A percentile compares a stretch with the other conserved stretches of the same genome.
Evolutionary conservation across 2,797 vertebrate species (phyloP).

Genomic region (Mallotus villosus): DNA sequence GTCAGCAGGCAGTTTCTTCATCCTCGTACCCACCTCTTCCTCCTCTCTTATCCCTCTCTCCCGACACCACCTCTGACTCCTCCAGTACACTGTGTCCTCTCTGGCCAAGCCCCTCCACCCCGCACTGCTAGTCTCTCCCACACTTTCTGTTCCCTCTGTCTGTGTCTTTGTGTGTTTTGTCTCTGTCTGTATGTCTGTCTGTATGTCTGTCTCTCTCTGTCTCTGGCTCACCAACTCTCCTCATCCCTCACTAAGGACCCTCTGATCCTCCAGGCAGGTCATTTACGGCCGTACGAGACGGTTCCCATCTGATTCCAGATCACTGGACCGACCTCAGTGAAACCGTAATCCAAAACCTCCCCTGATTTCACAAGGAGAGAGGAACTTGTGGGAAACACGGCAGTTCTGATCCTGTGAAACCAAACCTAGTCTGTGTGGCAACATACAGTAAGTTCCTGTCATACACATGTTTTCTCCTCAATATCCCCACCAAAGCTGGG

Average conservation of each 20-base stretch:
- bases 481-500: background rate
- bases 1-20: conserved; percentile 61
- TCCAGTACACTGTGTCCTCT: conserved; percentile 57
- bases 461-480: background rate
- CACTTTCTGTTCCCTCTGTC: background rate
- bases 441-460: too few species aligned
- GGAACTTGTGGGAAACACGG: background rate
- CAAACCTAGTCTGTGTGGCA: too few species aligned
- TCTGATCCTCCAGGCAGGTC: background rate
- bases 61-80: conserved; percentile 66
- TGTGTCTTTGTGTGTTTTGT: conserved; percentile 14
- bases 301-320: background rate
- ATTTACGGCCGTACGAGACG: background rate
- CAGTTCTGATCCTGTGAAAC: too few species aligned
- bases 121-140: background rate
- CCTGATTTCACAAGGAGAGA: background rate
- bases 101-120: conserved; percentile 21
- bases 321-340: background rate
- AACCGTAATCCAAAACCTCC: background rate
- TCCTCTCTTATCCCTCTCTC: conserved; percentile 33
- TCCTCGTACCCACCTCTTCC: conserved; percentile 1
- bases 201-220: conserved; percentile 31
- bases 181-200: conserved; percentile 24
- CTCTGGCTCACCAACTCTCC: background rate
- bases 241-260: background rate